Conservation (phyloP, 2,888 invertebrate species). For the Morpho achilles region DNA sequence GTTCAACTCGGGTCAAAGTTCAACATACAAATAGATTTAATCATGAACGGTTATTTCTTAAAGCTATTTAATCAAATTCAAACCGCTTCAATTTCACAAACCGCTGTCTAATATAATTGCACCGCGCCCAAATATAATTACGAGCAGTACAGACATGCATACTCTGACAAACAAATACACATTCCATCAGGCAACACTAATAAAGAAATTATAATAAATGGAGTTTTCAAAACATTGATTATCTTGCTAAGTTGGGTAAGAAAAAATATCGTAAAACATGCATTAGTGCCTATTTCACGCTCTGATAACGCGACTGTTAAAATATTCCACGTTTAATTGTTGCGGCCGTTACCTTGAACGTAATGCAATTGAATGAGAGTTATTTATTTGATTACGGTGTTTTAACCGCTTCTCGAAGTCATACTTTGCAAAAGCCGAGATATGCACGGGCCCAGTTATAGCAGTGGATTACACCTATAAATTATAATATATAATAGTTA, state of each 20-base stretch:
- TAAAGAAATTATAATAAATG: not conserved
- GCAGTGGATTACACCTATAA: no score
- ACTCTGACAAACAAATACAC: not conserved
- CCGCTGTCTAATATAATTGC: no score
- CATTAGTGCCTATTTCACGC: constrained; percentile 19
- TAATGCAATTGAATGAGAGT: constrained; percentile 5
- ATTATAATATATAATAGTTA: no score
- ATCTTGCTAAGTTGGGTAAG: constrained; percentile 4
- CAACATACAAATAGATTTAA: no score
- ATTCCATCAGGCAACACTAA: not conserved
- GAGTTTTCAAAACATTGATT: constrained; percentile 6
- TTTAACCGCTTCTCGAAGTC: no score
- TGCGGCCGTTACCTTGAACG: constrained; percentile 21
- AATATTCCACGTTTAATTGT: constrained; percentile 16
- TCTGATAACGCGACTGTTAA: constrained; percentile 21
- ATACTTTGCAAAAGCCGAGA: no score
- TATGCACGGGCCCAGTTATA: no score
- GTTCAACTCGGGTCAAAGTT: no score
- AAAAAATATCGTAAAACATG: constrained; percentile 8
- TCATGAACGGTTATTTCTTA: no score
- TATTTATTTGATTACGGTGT: not conserved
- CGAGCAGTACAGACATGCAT: not conserved
- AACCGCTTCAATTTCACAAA: no score
- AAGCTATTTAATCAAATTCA: no score
- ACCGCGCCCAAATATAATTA: no score